Evolutionary conservation across 2,113 vertebrate species (phyloP).

Genomic region (Octodon degus): DNA sequence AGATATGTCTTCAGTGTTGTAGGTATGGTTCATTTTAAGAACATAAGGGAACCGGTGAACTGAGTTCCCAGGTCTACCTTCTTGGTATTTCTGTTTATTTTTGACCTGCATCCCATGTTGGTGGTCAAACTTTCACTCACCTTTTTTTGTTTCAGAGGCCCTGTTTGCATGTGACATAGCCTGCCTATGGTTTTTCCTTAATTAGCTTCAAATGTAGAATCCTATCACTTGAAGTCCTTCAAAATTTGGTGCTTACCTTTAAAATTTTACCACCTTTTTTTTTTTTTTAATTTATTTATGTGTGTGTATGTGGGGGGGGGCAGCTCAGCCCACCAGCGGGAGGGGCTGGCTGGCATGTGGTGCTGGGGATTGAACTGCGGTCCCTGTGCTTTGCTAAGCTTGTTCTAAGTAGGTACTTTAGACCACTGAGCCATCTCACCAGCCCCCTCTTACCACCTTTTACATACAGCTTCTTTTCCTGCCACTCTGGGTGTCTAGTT

Average conservation of each 20-base stretch:
- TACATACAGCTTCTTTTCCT: not conserved
- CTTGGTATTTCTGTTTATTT: conserved; percentile 73
- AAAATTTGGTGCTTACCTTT: conserved; percentile 31
- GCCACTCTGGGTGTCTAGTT: not conserved
- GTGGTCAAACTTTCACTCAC: not conserved
- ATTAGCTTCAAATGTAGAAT: conserved; percentile 40
- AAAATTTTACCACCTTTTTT: conserved; percentile 17
- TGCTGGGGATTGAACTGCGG: too few species aligned
- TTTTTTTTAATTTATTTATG: too few species aligned
- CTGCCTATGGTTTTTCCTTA: conserved; percentile 23
- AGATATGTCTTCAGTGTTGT: conserved; percentile 94
- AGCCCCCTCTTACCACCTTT: not conserved
- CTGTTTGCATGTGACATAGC: not conserved
- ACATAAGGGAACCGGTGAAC: conserved; percentile 92
- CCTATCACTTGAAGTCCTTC: not conserved
- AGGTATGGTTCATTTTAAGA: conserved; percentile 94
- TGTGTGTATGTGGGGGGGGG: too few species aligned
- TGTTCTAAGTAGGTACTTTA: too few species aligned
- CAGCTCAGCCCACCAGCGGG: too few species aligned
- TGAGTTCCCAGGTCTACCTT: conserved; percentile 92
- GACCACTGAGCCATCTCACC: too few species aligned
- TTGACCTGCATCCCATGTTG: not conserved
- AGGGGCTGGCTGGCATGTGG: too few species aligned
- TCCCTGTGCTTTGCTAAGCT: too few species aligned
- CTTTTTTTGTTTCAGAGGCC: not conserved